Percentiles rank a stretch among this genome's conserved stretches.
These are phyloP conservation scores for Austrolebias charrua DNA, from an alignment of 2,797 vertebrate genomes.

Conservation along the genomic window DNA sequence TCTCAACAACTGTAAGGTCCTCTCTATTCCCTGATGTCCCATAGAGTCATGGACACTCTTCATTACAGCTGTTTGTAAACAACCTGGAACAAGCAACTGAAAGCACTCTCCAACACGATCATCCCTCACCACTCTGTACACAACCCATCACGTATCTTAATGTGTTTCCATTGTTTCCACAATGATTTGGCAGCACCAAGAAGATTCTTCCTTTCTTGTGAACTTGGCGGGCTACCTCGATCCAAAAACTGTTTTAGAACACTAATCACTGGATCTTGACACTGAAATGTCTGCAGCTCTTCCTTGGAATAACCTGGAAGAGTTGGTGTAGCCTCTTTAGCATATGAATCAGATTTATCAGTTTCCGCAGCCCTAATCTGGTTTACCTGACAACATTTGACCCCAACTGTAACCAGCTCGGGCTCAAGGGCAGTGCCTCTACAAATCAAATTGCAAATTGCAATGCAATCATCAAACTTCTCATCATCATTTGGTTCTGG, in stretches of 20 bases:
- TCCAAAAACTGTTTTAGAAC: neutral
- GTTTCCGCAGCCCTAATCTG: neutral
- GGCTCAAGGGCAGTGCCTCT: constrained; percentile 12
- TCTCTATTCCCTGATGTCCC: too few relatives aligned
- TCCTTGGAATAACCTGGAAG: constrained; percentile 21
- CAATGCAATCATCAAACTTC: constrained; percentile 25
- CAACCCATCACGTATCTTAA: too few relatives aligned
- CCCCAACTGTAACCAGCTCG: neutral
- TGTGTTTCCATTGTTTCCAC: neutral
- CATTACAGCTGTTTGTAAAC: too few relatives aligned
- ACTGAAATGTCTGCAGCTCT: constrained; percentile 12
- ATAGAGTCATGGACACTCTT: too few relatives aligned
- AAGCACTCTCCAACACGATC: too few relatives aligned
- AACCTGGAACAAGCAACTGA: too few relatives aligned
- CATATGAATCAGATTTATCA: neutral
- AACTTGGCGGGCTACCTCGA: neutral
- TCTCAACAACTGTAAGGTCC: too few relatives aligned
- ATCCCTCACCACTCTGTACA: too few relatives aligned
- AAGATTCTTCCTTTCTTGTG: neutral
- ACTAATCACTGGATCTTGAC: neutral
- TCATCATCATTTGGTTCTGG: constrained; percentile 5
- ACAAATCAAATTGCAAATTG: constrained; percentile 13
- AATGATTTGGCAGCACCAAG: too few relatives aligned
- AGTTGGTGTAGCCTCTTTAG: constrained; percentile 14
- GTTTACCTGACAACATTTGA: neutral